Evolutionary conservation across 2,113 vertebrate genomes (phyloP).

Genomic region (Callorhinus ursinus): DNA sequence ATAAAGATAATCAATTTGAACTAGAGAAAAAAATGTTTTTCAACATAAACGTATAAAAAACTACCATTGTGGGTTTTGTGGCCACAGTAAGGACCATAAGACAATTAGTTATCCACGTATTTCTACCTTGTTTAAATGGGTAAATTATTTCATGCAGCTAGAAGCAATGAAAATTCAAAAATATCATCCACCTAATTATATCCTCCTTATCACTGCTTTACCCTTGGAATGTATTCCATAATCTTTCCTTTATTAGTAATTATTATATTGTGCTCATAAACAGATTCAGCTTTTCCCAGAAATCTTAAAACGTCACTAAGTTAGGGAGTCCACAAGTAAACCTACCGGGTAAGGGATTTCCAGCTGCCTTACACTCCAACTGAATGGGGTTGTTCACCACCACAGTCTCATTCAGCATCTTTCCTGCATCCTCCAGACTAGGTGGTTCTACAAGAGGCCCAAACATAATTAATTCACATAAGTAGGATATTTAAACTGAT

Average conservation of each 20-base stretch:
- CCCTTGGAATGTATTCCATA: background rate
- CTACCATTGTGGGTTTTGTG: background rate
- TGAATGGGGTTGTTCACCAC: constrained; percentile 90
- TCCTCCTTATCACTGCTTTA: background rate
- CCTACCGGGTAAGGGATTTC: constrained; percentile 93
- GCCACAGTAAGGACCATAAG: background rate
- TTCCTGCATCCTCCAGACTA: constrained; percentile 88
- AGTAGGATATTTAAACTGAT: background rate
- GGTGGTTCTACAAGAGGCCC: constrained; percentile 91
- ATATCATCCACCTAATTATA: background rate
- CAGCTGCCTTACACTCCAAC: constrained; percentile 92
- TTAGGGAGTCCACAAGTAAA: background rate
- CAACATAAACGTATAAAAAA: background rate
- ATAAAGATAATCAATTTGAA: background rate
- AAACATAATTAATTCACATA: constrained; percentile 25
- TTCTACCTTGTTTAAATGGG: background rate
- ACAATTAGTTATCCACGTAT: background rate
- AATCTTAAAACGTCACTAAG: background rate
- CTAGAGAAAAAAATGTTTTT: background rate
- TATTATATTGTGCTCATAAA: background rate
- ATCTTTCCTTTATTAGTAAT: background rate
- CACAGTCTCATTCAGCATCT: constrained; percentile 93
- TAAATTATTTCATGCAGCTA: background rate
- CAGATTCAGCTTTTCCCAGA: background rate
- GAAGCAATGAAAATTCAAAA: background rate